These are phyloP conservation scores for Penaeus chinensis DNA, from an alignment of 1,140 invertebrate species.

Conservation along the genomic window DNA sequence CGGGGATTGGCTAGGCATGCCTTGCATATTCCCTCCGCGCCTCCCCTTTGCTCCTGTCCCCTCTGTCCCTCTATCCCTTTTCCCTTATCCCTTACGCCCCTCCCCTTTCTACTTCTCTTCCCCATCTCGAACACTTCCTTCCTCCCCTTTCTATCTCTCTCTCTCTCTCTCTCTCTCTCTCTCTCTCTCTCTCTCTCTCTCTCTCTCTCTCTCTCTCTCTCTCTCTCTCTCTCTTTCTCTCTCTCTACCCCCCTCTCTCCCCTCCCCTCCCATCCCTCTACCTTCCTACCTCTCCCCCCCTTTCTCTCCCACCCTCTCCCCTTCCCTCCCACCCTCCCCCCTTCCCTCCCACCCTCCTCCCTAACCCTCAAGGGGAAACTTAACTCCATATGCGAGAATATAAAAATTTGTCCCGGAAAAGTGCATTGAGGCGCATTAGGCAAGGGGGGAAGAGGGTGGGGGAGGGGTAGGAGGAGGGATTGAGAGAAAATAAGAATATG, in stretches of 20 bases:
- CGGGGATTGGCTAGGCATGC: conserved; percentile 9
- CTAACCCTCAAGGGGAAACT: conserved; percentile 40
- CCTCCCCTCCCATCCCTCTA: neutral
- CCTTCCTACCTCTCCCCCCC: neutral
- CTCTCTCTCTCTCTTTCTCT: neutral
- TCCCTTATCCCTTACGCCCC: neutral
- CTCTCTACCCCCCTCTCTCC: neutral
- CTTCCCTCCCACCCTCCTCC: neutral
- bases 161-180: neutral
- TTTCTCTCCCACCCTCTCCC: conserved; percentile 5
- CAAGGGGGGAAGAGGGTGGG: neutral
- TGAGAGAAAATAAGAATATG: too few relatives aligned
- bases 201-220: neutral
- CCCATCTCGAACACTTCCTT: neutral
- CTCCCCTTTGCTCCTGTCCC: too few relatives aligned
- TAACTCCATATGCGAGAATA: conserved; percentile 45
- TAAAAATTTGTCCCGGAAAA: conserved; percentile 53
- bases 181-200: neutral
- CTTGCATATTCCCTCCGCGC: neutral
- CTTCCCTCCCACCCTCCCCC: conserved; percentile 8
- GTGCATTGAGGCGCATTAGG: conserved; percentile 22
- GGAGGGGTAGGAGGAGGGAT: neutral
- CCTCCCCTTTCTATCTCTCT: neutral
- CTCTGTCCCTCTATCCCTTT: conserved; percentile 12
- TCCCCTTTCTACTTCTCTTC: neutral